Evolutionary conservation across 2,113 vertebrate genomes (phyloP).

Genomic region (Hucho hucho): DNA sequence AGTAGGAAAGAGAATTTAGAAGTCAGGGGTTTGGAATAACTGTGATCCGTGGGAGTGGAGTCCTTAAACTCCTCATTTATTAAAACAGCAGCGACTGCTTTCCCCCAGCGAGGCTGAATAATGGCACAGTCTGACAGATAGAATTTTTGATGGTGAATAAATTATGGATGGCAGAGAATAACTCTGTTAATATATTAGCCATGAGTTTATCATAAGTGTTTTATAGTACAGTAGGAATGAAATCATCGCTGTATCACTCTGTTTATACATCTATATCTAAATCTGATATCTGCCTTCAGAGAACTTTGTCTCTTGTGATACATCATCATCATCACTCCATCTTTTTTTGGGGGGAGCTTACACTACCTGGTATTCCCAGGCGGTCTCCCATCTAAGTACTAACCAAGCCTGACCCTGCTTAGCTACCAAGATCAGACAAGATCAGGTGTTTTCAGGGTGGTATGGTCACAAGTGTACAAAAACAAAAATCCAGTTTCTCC

Average conservation of each 20-base stretch:
- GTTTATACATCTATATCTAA: background rate
- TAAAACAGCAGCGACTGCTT: slow-evolving; percentile 55
- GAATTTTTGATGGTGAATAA: slow-evolving; percentile 68
- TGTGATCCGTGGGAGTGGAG: slow-evolving; percentile 28
- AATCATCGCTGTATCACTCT: slow-evolving; percentile 37
- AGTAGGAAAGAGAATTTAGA: slow-evolving; percentile 36
- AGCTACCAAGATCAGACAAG: no score
- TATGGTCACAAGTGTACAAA: no score
- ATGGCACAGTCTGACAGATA: slow-evolving; percentile 58
- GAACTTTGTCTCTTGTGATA: background rate
- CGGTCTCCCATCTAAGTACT: no score
- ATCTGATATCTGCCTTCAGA: background rate
- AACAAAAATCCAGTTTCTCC: no score
- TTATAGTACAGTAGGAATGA: slow-evolving; percentile 56
- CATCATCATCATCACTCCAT: background rate
- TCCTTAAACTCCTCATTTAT: slow-evolving; percentile 61
- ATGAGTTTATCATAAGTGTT: slow-evolving; percentile 64
- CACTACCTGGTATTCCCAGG: no score
- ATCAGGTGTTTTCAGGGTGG: no score
- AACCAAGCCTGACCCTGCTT: no score
- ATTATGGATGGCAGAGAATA: slow-evolving; percentile 62
- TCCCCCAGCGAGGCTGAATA: slow-evolving; percentile 57
- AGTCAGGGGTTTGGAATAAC: slow-evolving; percentile 43
- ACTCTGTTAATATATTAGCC: slow-evolving; percentile 67
- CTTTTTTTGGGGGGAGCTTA: no score